Evolutionary conservation across 2,797 vertebrate genomes (phyloP).

Genomic region (Oreonectes daqikongensis): DNA sequence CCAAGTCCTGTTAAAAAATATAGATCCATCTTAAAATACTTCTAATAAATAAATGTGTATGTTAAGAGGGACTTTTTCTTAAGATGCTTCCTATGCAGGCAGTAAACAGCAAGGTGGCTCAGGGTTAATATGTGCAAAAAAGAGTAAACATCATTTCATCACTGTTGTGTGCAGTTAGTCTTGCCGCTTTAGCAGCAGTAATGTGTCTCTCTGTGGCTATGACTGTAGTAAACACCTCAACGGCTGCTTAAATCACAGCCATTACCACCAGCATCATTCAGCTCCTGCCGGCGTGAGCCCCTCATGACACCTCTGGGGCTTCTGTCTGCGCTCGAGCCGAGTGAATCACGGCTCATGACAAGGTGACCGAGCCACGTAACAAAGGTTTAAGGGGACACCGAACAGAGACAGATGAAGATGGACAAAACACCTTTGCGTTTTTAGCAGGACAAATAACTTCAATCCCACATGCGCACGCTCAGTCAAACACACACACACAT

Average conservation of each 20-base stretch:
- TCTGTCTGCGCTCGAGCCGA: constrained; percentile 6
- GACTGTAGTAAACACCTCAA: constrained; percentile 45
- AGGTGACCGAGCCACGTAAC: constrained; percentile 45
- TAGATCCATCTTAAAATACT: too few species aligned
- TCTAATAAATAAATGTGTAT: too few species aligned
- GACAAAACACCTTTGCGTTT: constrained; percentile 28
- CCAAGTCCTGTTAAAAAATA: too few species aligned
- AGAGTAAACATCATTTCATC: not conserved
- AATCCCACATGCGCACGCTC: constrained; percentile 5
- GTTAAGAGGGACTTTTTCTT: too few species aligned
- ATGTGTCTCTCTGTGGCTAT: constrained; percentile 37
- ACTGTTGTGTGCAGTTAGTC: not conserved
- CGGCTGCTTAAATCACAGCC: constrained; percentile 67
- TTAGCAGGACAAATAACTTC: constrained; percentile 34
- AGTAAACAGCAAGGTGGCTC: too few species aligned
- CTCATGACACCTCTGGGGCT: constrained; percentile 67
- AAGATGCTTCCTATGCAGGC: too few species aligned
- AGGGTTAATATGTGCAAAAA: not conserved
- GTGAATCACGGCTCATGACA: constrained; percentile 53
- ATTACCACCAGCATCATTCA: constrained; percentile 67
- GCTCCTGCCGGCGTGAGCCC: constrained; percentile 61
- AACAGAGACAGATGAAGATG: constrained; percentile 47
- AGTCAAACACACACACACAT: not conserved
- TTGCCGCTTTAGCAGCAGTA: constrained; percentile 58
- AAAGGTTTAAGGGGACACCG: constrained; percentile 30